Evolutionary conservation across 23 tunicate genomes (phyloP), one percentile per base, ranked within the genome.

Genomic region (Clavelina lepadiformis): DNA sequence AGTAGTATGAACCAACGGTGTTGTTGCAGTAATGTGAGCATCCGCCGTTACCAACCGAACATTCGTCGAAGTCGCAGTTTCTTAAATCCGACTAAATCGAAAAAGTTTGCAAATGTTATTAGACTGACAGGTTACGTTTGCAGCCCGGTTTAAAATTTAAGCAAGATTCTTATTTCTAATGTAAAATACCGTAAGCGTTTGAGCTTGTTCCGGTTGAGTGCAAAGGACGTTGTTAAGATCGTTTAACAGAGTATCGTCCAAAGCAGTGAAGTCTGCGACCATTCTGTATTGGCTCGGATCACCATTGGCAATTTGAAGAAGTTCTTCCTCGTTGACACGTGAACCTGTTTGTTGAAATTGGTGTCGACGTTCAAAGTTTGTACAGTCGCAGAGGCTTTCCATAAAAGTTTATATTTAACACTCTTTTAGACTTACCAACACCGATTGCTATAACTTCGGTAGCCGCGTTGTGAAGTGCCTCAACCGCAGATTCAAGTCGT

Each of bases 11-110:
- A 5, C 98, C 98, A 36, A 77, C 78, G 1, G 98, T 92, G 71
- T 92, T 92, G 59, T 47, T 68, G 61, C 98, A 92, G 41, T 47
- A 38, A 46, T 64, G 2, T 31, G 77, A 57, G 72, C 98, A 92
- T 19, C 98, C 98, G 19, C 93, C 98, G 65, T 84, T 84, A 18
- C 26, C 73, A 31, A 59, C 28, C 25, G 86, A 47, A 68, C 98
- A 92, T 59, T 92, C 98, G 57, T 92, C 85, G 55, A 84, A 58
- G 79, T 92, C 98, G 51, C 95, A 86, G 33, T 38, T 86, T 24
- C 27, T 57, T 52, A 31, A 61, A 61, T 86, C 95, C 3, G 74
- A 56, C 91, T 82, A 2, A 36, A 41, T 0, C 31, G 54, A 31
- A 15, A 11, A 44, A 44, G 15, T 44, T 44, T 44, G 13, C 15